These are phyloP conservation scores for Fundulus diaphanus DNA, from an alignment of 2,797 vertebrate genomes.

Conservation along the genomic window DNA sequence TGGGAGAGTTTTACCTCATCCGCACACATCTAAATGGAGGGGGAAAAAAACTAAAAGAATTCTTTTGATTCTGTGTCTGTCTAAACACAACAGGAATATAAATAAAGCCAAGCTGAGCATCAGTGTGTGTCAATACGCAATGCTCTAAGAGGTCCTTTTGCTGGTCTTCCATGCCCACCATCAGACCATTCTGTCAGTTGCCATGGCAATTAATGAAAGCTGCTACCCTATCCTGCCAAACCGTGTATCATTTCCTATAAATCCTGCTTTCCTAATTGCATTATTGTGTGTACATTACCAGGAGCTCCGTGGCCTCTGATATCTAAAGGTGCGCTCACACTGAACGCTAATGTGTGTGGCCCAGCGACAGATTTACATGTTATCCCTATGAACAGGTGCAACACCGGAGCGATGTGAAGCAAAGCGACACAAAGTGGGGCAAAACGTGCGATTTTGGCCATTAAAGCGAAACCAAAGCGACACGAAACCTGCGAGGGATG, in stretches of 20 bases:
- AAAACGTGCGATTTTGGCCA: too few species aligned
- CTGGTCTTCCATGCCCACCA: background rate
- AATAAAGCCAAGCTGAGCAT: background rate
- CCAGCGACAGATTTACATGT: too few species aligned
- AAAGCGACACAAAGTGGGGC: too few species aligned
- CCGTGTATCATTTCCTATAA: slow-evolving; percentile 1
- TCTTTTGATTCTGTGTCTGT: background rate
- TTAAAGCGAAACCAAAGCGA: too few species aligned
- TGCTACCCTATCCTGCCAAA: background rate
- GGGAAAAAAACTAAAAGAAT: background rate
- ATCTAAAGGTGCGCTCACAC: too few species aligned
- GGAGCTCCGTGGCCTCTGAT: background rate
- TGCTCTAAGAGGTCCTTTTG: slow-evolving; percentile 3
- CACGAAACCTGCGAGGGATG: too few species aligned
- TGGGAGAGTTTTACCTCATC: background rate
- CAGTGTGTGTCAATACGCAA: slow-evolving; percentile 1
- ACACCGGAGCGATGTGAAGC: too few species aligned
- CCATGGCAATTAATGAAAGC: background rate
- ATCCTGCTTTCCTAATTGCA: slow-evolving; percentile 33
- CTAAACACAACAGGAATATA: background rate
- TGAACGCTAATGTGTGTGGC: too few species aligned
- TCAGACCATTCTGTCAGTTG: slow-evolving; percentile 1
- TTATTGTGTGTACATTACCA: slow-evolving; percentile 2
- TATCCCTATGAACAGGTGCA: too few species aligned
- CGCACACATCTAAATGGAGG: background rate